Evolutionary conservation across 2,888 invertebrate genomes (phyloP), one percentile per base, ranked within the genome.

Genomic region (Lochmaea capreae): DNA sequence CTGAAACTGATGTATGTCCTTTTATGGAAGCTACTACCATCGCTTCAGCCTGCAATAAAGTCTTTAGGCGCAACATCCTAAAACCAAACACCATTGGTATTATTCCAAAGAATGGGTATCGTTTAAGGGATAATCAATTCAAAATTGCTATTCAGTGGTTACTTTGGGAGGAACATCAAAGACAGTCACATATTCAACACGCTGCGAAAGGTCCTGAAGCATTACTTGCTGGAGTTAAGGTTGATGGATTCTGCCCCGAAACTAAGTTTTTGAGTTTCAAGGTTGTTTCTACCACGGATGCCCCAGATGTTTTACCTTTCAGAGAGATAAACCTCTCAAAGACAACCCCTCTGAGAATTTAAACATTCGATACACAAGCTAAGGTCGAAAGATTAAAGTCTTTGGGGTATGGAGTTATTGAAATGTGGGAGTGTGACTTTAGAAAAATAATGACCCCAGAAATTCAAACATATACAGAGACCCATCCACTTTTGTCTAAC

Each of bases 51-150:
- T 84, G 83, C 66, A 82, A 79, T 71, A 69, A 70, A 46, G 73
- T 81, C 2, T 82, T 73, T 63, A 57, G 80, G 9, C 76, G 78
- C 43, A 81, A 83, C 18, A 83, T 80, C 75, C 67, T 83, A 11
- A 75, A 81, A 75, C 49, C 75, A 6, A 63, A 82, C 8, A 80
- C 79, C 0, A 82, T 84, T 26, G 83, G 79, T 9, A 74, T 84
- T 3, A 78, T 84, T 14, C 84, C 83, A 0, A 65, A 75, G 71
- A 46, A 65, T 1, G 83, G 84, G 3, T 84, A 84, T 67, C 65
- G 84, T 8, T 61, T 54, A 12, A 61, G 65, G n/a, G 58, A 79
- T 69, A 73, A 75, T 66, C 10, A 74, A n/a, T 76, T 72, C 1
- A 54, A 49, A 62, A 52, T 73, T 11, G 69, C 75, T 16, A 61